Evolutionary conservation across 2,888 invertebrate genomes (phyloP).

Genomic region (Archaeoteleia sp.): DNA sequence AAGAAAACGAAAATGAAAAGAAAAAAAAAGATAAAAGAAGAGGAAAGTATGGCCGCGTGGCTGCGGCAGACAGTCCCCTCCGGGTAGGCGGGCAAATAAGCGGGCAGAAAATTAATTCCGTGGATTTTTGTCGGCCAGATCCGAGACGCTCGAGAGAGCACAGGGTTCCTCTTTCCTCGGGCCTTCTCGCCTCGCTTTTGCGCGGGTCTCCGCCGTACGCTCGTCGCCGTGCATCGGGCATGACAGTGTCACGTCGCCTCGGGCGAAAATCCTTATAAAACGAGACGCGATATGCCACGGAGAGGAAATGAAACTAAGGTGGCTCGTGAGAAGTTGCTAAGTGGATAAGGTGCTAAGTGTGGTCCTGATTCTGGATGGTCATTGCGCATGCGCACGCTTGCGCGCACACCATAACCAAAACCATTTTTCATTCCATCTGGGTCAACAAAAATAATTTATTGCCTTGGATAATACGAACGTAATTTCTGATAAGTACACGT

Average conservation of each 20-base stretch:
- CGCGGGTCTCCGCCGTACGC: conserved; percentile 29
- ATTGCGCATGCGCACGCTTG: conserved; percentile 31
- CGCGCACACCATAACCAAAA: conserved; percentile 37
- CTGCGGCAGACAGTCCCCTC: conserved; percentile 52
- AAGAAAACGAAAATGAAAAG: too few species aligned
- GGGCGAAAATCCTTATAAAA: conserved; percentile 70
- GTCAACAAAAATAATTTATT: conserved; percentile 53
- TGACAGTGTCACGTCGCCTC: conserved; percentile 72
- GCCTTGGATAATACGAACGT: conserved; percentile 45
- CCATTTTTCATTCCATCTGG: conserved; percentile 50
- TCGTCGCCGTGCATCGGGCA: conserved; percentile 48
- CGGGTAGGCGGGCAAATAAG: conserved; percentile 59
- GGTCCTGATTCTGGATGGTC: conserved; percentile 58
- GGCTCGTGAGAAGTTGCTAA: conserved; percentile 72
- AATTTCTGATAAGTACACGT: conserved; percentile 52
- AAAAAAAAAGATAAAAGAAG: conserved; percentile 16
- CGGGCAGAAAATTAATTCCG: conserved; percentile 69
- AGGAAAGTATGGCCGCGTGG: conserved; percentile 32
- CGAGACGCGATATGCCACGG: conserved; percentile 66
- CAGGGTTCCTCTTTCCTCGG: conserved; percentile 37
- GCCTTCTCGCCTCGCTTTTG: conserved; percentile 23
- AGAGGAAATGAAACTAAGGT: conserved; percentile 59
- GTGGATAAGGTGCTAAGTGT: conserved; percentile 73
- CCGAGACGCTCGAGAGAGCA: conserved; percentile 62
- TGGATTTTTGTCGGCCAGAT: conserved; percentile 58